Evolutionary conservation across 2,797 vertebrate species (phyloP), one percentile per base, ranked within the genome.

Genomic region (Typhlichthys subterraneus): DNA sequence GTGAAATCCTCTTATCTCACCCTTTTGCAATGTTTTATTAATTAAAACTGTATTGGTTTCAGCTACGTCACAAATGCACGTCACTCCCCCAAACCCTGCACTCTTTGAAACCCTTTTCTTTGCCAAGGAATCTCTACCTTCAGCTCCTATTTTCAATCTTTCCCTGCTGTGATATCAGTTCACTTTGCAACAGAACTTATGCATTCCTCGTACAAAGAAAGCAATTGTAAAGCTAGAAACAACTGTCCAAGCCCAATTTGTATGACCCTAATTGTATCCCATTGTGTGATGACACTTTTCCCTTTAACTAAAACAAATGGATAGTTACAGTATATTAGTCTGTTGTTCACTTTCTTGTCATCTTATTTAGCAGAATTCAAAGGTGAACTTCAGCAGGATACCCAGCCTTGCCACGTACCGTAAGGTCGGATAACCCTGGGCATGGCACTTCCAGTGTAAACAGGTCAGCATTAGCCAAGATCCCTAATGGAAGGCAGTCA

Each of bases 381-480:
- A 63, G 2, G 76, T 75, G 73, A 75, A 80, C 75, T 52, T 23
- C 55, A 53, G 69, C 65, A 64, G 73, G 78, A 81, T 79, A 70
- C 57, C 67, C 68, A 61, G 23, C 23, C 23, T 4, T 29, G 23
- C 23, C 23, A 29, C 23, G 23, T 29, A 29, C 23, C 23, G 23
- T 60, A 55, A 79, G 19, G 10, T 71, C 51, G 63, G 64, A 59
- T 57, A 19, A 12, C 49, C 59, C 46, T 29, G 53, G 58, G 45
- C 45, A 59, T 45, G 46, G n/a, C 11, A 38, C 53, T 47, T 29
- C 65, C 67, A 1, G 12, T 59, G 42, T 77, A 59, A 74, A 76
- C 46, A 71, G 45, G 50, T 29, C 29, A 55, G 57, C 46, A 19
- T 73, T 49, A 66, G 38, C 5, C 45, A 57, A 46, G 15, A 48